These are phyloP conservation scores for Corythoichthys haematopterus DNA, from an alignment of 2,113 vertebrate genomes.

Conservation along the genomic window DNA sequence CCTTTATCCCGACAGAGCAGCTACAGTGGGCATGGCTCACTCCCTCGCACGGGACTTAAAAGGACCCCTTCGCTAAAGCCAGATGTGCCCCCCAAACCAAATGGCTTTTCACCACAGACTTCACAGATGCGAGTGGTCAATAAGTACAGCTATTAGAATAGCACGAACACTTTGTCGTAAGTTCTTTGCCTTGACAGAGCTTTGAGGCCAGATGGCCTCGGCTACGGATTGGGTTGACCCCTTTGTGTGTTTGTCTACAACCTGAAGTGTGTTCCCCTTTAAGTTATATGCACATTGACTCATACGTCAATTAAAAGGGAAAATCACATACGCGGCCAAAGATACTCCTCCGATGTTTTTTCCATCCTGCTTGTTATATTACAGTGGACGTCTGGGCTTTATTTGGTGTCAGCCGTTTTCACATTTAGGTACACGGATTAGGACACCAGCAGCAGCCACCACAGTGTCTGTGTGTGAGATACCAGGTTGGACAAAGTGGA, in stretches of 20 bases:
- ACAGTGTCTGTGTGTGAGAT: conserved; percentile 24
- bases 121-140: conserved; percentile 90
- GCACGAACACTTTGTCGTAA: conserved; percentile 49
- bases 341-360: conserved; percentile 76
- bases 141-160: conserved; percentile 91
- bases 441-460: conserved; percentile 58
- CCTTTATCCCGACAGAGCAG: conserved; percentile 89
- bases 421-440: conserved; percentile 33
- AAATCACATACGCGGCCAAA: conserved; percentile 81
- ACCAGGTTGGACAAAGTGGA: conserved; percentile 55
- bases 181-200: conserved; percentile 62
- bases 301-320: conserved; percentile 59
- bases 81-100: conserved; percentile 95
- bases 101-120: conserved; percentile 85
- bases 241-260: conserved; percentile 50
- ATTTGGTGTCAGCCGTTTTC: conserved; percentile 32
- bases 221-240: conserved; percentile 44
- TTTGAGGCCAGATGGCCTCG: conserved; percentile 36
- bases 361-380: conserved; percentile 47
- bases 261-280: conserved; percentile 52
- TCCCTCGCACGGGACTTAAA: conserved; percentile 92
- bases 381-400: conserved; percentile 30
- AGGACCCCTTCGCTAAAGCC: conserved; percentile 95
- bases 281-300: conserved; percentile 59
- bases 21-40: conserved; percentile 90